These are phyloP conservation scores for Eilema caniola DNA, from an alignment of 2,888 invertebrate species.

Conservation along the genomic window DNA sequence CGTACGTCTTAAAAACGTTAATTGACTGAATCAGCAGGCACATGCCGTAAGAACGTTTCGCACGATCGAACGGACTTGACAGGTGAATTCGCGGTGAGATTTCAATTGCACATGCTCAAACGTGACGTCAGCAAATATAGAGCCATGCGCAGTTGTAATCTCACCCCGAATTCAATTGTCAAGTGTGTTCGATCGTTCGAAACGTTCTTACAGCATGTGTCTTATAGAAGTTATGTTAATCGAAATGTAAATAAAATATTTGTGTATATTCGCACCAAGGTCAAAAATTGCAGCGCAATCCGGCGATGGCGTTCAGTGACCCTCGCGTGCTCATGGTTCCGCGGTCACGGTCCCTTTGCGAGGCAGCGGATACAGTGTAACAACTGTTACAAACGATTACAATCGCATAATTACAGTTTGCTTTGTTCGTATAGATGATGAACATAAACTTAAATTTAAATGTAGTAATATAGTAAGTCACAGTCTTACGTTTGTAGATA, in stretches of 20 bases:
- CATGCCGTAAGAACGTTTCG: no score
- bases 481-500: not conserved
- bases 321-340: slow-evolving; percentile 41
- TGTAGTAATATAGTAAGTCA: not conserved
- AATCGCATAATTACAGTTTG: not conserved
- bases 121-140: no score
- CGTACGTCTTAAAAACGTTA: no score
- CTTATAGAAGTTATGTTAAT: not conserved
- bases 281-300: slow-evolving; percentile 1
- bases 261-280: not conserved
- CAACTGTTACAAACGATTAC: slow-evolving; percentile 14
- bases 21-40: not conserved
- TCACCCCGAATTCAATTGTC: no score
- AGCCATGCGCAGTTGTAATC: no score
- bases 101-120: no score
- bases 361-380: slow-evolving; percentile 24
- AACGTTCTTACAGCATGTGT: no score
- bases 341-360: slow-evolving; percentile 42
- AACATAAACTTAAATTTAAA: slow-evolving; percentile 5
- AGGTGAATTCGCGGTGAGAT: no score
- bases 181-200: no score
- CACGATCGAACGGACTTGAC: no score
- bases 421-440: not conserved
- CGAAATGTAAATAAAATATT: not conserved
- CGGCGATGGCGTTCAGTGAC: not conserved